Evolutionary conservation across 2,113 vertebrate genomes (phyloP).

Genomic region (Salvelinus fontinalis): DNA sequence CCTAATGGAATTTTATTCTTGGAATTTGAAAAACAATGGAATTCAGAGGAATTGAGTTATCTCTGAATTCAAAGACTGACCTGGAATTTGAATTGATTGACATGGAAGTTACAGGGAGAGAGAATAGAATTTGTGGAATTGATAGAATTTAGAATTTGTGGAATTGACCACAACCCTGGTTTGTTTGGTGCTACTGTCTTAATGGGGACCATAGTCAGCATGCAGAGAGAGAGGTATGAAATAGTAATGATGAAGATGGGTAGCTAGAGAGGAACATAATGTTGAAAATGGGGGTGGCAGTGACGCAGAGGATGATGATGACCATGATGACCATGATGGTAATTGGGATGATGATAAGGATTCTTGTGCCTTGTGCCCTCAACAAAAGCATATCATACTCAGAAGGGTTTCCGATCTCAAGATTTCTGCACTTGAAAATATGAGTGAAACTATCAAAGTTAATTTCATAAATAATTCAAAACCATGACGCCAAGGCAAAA

Average conservation of each 20-base stretch:
- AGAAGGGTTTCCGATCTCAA: neutral
- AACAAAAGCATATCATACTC: neutral
- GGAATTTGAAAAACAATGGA: no score
- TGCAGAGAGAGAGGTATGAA: no score
- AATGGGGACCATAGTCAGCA: neutral
- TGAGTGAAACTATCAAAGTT: constrained; percentile 32
- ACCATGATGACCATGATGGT: neutral
- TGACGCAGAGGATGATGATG: neutral
- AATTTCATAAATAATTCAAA: constrained; percentile 45
- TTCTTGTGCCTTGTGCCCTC: neutral
- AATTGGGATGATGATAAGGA: neutral
- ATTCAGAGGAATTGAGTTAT: no score
- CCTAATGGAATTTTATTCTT: no score
- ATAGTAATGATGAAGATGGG: no score
- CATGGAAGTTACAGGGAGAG: no score
- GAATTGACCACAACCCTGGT: no score
- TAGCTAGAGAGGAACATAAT: no score
- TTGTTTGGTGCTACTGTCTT: constrained; percentile 37
- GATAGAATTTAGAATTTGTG: no score
- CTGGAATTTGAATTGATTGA: no score
- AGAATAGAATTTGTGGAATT: neutral
- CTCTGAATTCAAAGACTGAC: no score
- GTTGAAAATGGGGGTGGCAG: neutral
- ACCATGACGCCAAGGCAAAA: constrained; percentile 30
- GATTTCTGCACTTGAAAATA: neutral